phyloP scores from a whole-genome alignment of 2,888 invertebrate genomes.

The Beris morrisii region DNA sequence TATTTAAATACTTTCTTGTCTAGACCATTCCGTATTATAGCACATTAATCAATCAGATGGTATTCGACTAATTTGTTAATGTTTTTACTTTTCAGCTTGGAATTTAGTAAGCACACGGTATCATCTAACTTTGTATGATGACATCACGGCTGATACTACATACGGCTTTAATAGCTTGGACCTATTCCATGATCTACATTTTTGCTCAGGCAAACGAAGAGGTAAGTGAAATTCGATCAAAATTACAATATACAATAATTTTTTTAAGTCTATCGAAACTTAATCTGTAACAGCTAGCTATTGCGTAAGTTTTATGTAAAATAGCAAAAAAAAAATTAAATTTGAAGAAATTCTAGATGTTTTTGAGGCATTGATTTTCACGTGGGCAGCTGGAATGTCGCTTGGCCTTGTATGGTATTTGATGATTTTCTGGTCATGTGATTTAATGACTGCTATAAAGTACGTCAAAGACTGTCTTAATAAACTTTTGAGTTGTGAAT shows the following conservation, averaged over 20 bases:
- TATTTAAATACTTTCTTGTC: too few species aligned
- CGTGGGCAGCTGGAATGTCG: conserved; percentile 17
- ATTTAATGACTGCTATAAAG: too few species aligned
- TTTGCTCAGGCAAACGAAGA: conserved; percentile 13
- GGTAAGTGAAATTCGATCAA: neutral
- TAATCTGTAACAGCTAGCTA: neutral
- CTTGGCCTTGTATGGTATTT: conserved; percentile 24
- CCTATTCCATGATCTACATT: conserved; percentile 11
- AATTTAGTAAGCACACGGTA: too few species aligned
- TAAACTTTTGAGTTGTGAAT: too few species aligned
- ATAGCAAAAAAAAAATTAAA: neutral
- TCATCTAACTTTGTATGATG: conserved; percentile 15
- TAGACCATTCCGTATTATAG: too few species aligned
- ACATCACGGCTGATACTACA: conserved; percentile 9
- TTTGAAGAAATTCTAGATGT: neutral
- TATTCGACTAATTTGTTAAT: too few species aligned
- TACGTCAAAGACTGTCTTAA: too few species aligned
- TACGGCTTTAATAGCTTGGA: conserved; percentile 14
- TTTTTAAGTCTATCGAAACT: neutral
- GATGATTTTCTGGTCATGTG: too few species aligned
- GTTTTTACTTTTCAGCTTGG: too few species aligned
- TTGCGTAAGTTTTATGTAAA: neutral
- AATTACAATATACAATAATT: neutral
- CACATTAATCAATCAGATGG: too few species aligned
- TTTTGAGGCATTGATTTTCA: too few species aligned